Evolutionary conservation across 2,113 vertebrate species (phyloP).

Genomic region (Strigops habroptila): DNA sequence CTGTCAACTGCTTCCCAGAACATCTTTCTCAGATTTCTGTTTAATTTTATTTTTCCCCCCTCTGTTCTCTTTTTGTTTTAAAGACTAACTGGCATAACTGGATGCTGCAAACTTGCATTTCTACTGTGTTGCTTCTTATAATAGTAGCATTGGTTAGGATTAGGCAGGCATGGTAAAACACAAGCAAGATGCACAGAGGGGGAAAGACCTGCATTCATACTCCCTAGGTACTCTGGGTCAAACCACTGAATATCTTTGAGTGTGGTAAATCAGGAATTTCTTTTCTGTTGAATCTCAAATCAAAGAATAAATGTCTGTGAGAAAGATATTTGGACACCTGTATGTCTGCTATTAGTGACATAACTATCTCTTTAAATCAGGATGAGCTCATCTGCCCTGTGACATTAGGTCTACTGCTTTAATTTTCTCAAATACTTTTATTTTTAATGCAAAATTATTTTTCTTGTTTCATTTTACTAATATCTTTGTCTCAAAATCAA

Average conservation of each 20-base stretch:
- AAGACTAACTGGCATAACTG: background rate
- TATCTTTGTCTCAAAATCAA: background rate
- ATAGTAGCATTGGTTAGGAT: background rate
- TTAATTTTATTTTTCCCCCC: accelerated
- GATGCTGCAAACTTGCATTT: background rate
- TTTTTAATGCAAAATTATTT: background rate
- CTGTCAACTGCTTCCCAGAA: background rate
- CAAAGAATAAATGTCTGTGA: background rate
- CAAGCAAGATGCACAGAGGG: accelerated
- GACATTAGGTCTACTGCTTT: background rate
- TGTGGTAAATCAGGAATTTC: background rate
- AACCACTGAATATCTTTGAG: background rate
- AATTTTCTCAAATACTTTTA: background rate
- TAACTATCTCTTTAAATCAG: background rate
- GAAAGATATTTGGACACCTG: background rate
- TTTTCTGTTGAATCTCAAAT: background rate
- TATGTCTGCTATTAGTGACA: background rate
- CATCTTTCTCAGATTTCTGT: background rate
- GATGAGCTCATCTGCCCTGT: background rate
- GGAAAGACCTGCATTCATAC: background rate
- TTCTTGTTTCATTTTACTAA: background rate
- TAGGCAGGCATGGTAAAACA: background rate
- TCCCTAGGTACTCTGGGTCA: background rate
- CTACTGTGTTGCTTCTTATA: background rate
- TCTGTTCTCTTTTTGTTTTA: background rate